Conservation (phyloP, 1,140 invertebrate species). For the Maniola jurtina region DNA sequence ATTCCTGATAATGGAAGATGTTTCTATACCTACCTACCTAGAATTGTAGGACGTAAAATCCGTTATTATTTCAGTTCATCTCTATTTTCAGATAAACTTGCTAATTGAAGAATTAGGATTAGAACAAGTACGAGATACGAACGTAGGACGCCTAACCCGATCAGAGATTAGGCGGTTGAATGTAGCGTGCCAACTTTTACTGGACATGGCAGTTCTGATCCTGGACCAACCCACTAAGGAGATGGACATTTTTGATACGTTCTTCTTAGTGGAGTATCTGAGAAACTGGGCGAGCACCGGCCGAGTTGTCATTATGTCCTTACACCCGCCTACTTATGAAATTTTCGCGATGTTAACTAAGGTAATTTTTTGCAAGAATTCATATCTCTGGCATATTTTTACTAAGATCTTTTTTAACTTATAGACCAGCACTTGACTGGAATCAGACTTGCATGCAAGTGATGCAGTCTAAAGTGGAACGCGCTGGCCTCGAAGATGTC, state of each 20-base stretch:
- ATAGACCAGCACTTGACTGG: no score
- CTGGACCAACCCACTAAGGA: slow-evolving; percentile 94
- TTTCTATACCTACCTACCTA: no score
- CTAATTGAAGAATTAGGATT: slow-evolving; percentile 94
- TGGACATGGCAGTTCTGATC: slow-evolving; percentile 90
- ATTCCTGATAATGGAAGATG: no score
- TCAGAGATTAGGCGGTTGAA: slow-evolving; percentile 92
- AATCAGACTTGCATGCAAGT: no score
- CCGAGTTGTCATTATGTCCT: slow-evolving; percentile 92
- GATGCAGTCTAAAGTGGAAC: no score
- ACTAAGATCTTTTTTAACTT: background rate
- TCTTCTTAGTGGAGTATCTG: slow-evolving; percentile 95
- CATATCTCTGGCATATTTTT: background rate
- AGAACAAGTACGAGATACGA: slow-evolving; percentile 89
- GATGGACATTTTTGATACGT: slow-evolving; percentile 98
- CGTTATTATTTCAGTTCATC: no score
- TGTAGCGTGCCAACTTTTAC: slow-evolving; percentile 91
- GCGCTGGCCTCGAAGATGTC: no score
- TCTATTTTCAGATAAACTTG: slow-evolving; percentile 85
- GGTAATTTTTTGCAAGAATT: slow-evolving; percentile 35
- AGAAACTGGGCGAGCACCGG: slow-evolving; percentile 94
- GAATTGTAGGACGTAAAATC: no score
- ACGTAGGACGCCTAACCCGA: slow-evolving; percentile 88
- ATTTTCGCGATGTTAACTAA: slow-evolving; percentile 95
- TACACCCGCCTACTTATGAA: slow-evolving; percentile 96